Evolutionary conservation across 1,140 invertebrate species (phyloP), one percentile per base, ranked within the genome.

Genomic region (Procambarus clarkii): DNA sequence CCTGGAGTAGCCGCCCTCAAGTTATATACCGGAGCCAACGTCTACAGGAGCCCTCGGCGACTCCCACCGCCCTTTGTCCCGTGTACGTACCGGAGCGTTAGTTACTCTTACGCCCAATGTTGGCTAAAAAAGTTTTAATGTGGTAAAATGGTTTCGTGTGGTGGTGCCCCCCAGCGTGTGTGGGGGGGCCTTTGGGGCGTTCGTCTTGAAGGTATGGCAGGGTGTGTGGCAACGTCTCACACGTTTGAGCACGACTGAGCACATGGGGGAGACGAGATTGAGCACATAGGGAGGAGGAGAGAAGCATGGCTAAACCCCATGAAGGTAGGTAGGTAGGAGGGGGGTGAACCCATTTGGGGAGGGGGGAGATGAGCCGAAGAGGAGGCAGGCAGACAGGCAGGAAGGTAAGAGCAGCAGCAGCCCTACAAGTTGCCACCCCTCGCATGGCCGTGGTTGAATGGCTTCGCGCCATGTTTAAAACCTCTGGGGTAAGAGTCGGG

Each of bases 401-500:
- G 60, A 44, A 46, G 21, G 82, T 21, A 58, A 45, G 48, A n/a
- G 74, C 5, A 50, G 45, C 18, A 48, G 83, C 71, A 77, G 84
- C 64, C 74, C 3, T 24, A 86, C 3, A 86, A 86, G 74, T 74
- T 76, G 21, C 60, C 60, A 71, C 60, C 64, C 46, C 64, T 50
- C 21, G 24, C 50, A 77, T 74, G 74, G 71, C 46, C 18, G 13
- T 50, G 84, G 45, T 60, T 78, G 45, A 79, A 79, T 83, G 81
- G 81, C 81, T 83, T 83, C 81, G 2, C 60, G 60, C 81, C n/a
- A 82, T 18, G 81, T 64, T 69, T 83, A 60, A 86, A 45, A 86
- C 21, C n/a, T 21, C 50, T 34, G 71, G 50, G 74, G 45, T 69
- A 83, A 21, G 34, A 45, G 8, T 13, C 34, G 11, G 9, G 24